These are phyloP conservation scores for Drosophila phalerata DNA, from an alignment of 2,888 invertebrate species.

Conservation along the genomic window DNA sequence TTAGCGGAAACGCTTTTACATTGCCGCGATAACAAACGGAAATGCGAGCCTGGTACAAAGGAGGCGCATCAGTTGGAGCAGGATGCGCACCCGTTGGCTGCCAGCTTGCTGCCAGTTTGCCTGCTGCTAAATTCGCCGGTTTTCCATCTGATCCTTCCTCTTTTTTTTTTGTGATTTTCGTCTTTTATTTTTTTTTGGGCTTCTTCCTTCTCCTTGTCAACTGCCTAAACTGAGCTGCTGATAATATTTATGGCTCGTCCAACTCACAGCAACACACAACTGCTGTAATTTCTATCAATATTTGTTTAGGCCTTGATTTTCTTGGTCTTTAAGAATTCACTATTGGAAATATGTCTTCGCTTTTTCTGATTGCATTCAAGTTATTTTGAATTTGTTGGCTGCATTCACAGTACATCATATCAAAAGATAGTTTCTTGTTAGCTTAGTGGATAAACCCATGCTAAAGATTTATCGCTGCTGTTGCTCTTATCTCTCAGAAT, in stretches of 20 bases:
- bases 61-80: constrained; percentile 41
- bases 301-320: constrained; percentile 12
- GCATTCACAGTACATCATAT: constrained; percentile 48
- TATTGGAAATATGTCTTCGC: constrained; percentile 6
- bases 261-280: constrained; percentile 17
- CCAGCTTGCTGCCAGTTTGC: constrained; percentile 35
- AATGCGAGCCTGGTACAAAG: constrained; percentile 65
- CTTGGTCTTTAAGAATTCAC: constrained; percentile 30
- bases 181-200: constrained; percentile 11
- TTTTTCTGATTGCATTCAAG: constrained; percentile 34
- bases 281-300: constrained; percentile 25
- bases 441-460: constrained; percentile 73
- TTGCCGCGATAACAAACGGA: constrained; percentile 80
- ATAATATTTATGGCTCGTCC: constrained; percentile 70
- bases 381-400: constrained; percentile 46
- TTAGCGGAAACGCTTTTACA: constrained; percentile 77
- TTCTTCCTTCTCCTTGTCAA: constrained; percentile 34
- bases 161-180: constrained; percentile 32
- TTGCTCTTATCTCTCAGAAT: constrained; percentile 58
- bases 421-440: constrained; percentile 55
- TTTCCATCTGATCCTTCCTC: constrained; percentile 23
- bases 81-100: constrained; percentile 59
- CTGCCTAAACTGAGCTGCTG: constrained; percentile 40
- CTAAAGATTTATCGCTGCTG: constrained; percentile 72
- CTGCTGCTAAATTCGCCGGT: constrained; percentile 70